Percentiles rank a stretch among this genome's conserved stretches.
Conservation (phyloP, 2,888 invertebrate species). For the Ophion costatus region DNA sequence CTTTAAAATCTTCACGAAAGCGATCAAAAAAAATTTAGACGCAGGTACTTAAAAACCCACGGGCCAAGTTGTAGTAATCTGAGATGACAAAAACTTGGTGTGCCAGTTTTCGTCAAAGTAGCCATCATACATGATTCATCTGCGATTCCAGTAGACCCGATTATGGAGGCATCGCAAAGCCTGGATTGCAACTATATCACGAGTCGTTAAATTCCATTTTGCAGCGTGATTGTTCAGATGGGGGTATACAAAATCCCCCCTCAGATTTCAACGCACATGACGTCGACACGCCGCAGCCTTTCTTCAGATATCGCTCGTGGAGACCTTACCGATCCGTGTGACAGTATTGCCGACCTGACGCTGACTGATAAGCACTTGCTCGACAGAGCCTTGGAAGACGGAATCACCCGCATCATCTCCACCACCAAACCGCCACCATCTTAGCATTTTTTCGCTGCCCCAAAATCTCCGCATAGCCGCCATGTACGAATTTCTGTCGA, state of each 20-base stretch:
- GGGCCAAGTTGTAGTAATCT: background rate
- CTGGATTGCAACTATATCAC: too few species aligned
- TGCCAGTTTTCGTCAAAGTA: background rate
- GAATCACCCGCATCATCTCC: background rate
- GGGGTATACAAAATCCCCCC: too few species aligned
- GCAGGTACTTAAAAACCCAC: background rate
- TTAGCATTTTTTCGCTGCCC: background rate
- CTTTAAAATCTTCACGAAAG: background rate
- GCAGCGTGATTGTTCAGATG: background rate
- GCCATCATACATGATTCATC: background rate
- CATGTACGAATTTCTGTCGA: background rate
- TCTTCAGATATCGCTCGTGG: too few species aligned
- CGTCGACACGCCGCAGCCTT: too few species aligned
- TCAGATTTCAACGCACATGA: too few species aligned
- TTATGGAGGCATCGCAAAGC: too few species aligned
- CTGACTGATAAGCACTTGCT: background rate
- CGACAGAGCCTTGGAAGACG: background rate
- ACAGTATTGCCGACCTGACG: background rate
- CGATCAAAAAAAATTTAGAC: background rate
- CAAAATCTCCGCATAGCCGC: background rate
- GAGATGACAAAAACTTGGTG: background rate
- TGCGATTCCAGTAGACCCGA: background rate
- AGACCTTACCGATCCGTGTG: background rate
- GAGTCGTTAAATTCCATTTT: background rate
- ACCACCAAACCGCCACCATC: background rate